Evolutionary conservation across 2,113 vertebrate species (phyloP), one percentile per base, ranked within the genome.

Genomic region (Condylura cristata): DNA sequence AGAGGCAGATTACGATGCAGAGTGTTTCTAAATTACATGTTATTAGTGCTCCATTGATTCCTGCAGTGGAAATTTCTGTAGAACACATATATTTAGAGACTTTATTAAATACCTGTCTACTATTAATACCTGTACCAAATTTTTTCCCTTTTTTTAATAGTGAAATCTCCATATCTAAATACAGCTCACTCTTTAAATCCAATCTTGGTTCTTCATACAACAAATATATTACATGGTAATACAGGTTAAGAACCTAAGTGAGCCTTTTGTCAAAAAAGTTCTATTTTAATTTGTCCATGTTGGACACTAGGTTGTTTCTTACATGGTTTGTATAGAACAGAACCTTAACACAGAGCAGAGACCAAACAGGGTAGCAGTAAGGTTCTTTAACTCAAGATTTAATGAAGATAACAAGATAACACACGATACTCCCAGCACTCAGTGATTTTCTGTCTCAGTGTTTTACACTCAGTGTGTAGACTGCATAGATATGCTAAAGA

Each of bases 1-100:
- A 90, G 65, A 90, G 76, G 74, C 66, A 80, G 34, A 56, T 90
- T 68, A 28, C 70, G 78, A 79, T 53, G 58, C 39, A 60, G 5
- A 90, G 53, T 88, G 41, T 78, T 95, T 90, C 56, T 92, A 95
- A 95, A 94, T 75, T 86, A 41, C 39, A 41, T 68, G n/a, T 66
- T 81, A 71, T 71, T 89, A 94, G 58, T 89, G 68, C 51, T 92
- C 34, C 86, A 85, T 51, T 88, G 68, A 91, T 75, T 68, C 80
- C 12, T 32, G 74, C 44, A 58, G 17, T 68, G n/a, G 72, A 86
- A 70, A 90, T 7, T 63, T 14, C 11, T 34, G 0, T 20, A 88
- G 48, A 48, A 88, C 78, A 28, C 68, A 44, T 86, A 63, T 88
- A 79, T 51, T 78, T 74, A 84, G 30, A 66, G 39, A 1, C 6